Percentiles rank a stretch among this genome's conserved stretches.
phyloP scores from a whole-genome alignment of 1,140 invertebrate genomes.

The Oppia nitens region DNA sequence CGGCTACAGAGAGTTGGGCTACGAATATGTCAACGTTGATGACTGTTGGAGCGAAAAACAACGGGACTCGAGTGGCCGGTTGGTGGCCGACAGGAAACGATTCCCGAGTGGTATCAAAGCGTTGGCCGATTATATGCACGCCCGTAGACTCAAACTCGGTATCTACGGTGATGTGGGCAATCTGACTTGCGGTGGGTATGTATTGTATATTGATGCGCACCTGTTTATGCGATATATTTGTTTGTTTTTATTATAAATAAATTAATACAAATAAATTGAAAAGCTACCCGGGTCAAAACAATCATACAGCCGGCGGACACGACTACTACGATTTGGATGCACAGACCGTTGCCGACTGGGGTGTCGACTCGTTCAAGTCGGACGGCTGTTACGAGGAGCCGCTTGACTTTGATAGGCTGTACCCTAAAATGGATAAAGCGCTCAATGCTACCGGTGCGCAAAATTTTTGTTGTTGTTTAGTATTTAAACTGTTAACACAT shows the following conservation, averaged over 20 bases:
- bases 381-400: constrained; percentile 39
- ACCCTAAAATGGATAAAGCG: constrained; percentile 27
- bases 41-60: constrained; percentile 85
- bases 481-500: neutral
- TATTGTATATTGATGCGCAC: too few species aligned
- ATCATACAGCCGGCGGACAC: constrained; percentile 21
- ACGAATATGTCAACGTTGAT: constrained; percentile 85
- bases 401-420: constrained; percentile 24
- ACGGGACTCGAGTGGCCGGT: constrained; percentile 43
- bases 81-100: constrained; percentile 65
- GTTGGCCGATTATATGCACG: constrained; percentile 44
- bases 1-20: constrained; percentile 72
- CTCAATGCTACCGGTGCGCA: constrained; percentile 28
- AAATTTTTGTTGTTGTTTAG: neutral
- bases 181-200: constrained; percentile 38
- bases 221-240: constrained; percentile 33
- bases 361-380: constrained; percentile 41
- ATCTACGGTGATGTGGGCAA: constrained; percentile 42
- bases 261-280: neutral
- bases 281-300: constrained; percentile 33
- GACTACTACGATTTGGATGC: constrained; percentile 36
- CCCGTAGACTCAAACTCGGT: constrained; percentile 37
- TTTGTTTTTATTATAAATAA: neutral
- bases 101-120: constrained; percentile 84
- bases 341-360: constrained; percentile 41